Evolutionary conservation across 2,113 vertebrate genomes (phyloP), one percentile per base, ranked within the genome.

Genomic region (Rhinichthys klamathensis): DNA sequence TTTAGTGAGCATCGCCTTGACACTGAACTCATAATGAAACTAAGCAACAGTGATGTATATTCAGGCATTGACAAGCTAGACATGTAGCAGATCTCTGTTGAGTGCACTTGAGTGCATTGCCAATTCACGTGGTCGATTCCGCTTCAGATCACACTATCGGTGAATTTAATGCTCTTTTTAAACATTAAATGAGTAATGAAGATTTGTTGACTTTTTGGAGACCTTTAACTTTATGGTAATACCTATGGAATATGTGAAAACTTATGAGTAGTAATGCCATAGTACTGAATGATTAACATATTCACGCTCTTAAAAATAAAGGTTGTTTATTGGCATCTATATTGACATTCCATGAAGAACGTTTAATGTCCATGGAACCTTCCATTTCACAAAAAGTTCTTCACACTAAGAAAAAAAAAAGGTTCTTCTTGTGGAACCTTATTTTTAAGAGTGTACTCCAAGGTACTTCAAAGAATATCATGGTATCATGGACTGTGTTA

Each of bases 1-100:
- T 81, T 21, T 35, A 49, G 16, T 69, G 44, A 51, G 44, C n/a
- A 51, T 67, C 44, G 25, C 60, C 61, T 49, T 51, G 77, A 80
- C 79, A 54, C 74, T 32, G 46, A 35, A 13, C n/a, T 80, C 23
- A 49, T 27, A 16, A 15, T 51, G 77, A 80, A 44, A 54, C 16
- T 49, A 65, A 32, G 11, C 63, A 49, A 67, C 12, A 27, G 16
- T 81, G 61, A 81, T 46, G 44, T 44, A 67, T 16, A 44, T 61
- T 25, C 6, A 67, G 79, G 15, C 60, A 67, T 18, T 67, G 63
- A 69, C 38, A 63, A 63, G 44, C 1, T 61, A 80, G 21, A 10
- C 38, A 80, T 61, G 30, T 15, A 25, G 56, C 76, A 79, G n/a
- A 44, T 27, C 35, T 25, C n/a, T 44, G 38, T 23, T 46, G 10